Evolutionary conservation across 2,113 vertebrate genomes (phyloP), one percentile per base, ranked within the genome.

Genomic region (Piaya cayana): DNA sequence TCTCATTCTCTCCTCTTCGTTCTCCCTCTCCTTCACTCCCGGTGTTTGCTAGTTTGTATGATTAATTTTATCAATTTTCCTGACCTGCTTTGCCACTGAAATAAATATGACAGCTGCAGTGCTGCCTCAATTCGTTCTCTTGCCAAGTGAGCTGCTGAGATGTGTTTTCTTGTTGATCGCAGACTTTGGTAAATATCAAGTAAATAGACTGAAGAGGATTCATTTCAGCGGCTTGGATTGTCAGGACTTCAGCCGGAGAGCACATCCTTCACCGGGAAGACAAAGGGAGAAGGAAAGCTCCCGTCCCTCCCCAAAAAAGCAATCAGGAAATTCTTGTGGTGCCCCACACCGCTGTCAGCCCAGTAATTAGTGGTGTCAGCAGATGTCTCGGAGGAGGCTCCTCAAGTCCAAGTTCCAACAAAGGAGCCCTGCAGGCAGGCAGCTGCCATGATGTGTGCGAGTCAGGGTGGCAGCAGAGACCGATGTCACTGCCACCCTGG

Each of bases 21-120:
- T 94, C 71, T 42, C 96, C 71, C 96, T 81, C 97, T 97, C 96
- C 97, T 97, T 97, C 95, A 79, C 97, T 98, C 97, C 96, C 63
- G 89, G 97, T 97, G 98, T 97, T 98, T 97, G 96, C 97, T 98
- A 94, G 97, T 98, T 98, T 97, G 97, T 98, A 95, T 98, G 98
- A 98, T 98, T 98, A 98, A 98, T 98, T 98, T 97, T 97, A 98
- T 98, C 98, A 97, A 98, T 98, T 98, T 98, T 96, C 97, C 97
- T 98, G 98, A 98, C 98, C 98, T 97, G 97, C 97, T 98, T 97
- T 98, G 97, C 97, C 98, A 96, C 97, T 37, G 96, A 98, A 98
- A 98, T 97, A 97, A 97, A 98, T 97, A 97, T 96, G 98, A 98
- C 98, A 97, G 97, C 98, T 97, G 97, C 96, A 77, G 89, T 75